phyloP scores from a whole-genome alignment of 2,113 vertebrate genomes.

The Microtus montanus region DNA sequence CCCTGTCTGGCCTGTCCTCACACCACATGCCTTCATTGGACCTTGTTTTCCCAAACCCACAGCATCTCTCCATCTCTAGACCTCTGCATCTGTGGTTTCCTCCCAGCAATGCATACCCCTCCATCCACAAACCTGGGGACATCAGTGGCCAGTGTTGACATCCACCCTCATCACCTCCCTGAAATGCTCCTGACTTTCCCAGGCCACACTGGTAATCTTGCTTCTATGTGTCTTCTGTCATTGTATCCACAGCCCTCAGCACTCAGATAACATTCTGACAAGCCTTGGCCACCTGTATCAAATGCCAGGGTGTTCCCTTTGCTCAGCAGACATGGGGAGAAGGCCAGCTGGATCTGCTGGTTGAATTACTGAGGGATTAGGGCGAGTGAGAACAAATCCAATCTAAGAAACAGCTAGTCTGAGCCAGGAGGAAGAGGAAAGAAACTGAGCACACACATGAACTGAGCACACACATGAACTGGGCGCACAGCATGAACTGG shows the following conservation, averaged over 20 bases:
- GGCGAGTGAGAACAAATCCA: background rate
- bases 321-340: background rate
- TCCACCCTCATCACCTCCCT: background rate
- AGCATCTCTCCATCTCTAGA: background rate
- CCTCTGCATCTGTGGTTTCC: background rate
- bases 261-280: background rate
- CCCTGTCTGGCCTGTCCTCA: background rate
- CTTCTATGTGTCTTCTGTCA: background rate
- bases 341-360: background rate
- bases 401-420: background rate
- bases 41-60: background rate
- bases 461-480: too few relatives aligned
- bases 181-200: background rate
- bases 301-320: background rate
- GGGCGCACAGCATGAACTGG: too few relatives aligned
- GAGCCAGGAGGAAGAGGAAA: background rate
- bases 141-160: background rate
- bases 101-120: background rate
- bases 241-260: background rate
- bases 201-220: fast-evolving
- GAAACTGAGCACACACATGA: too few relatives aligned
- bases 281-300: background rate
- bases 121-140: fast-evolving
- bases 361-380: background rate
- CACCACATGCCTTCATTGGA: background rate